Conservation (phyloP, 2,888 invertebrate species). For the Heliconius charithonia region DNA sequence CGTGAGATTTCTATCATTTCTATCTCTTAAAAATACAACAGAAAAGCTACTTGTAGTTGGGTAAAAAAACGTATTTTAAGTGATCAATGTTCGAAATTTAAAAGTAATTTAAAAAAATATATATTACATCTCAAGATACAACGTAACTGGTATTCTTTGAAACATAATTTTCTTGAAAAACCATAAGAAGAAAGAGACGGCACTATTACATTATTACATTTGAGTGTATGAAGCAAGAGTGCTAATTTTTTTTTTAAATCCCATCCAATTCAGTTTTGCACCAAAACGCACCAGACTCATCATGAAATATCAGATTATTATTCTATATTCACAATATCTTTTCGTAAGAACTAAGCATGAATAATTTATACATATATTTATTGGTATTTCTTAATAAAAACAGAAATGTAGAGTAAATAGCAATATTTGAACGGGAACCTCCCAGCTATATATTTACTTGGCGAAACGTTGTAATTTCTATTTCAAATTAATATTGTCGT, state of each 20-base stretch:
- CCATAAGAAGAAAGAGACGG: background rate
- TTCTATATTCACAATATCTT: slow-evolving; percentile 1
- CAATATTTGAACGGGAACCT: background rate
- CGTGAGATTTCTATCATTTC: background rate
- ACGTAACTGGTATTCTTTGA: background rate
- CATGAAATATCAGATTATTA: background rate
- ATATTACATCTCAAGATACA: background rate
- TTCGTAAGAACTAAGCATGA: slow-evolving; percentile 15
- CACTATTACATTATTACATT: too few relatives aligned
- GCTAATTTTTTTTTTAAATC: background rate
- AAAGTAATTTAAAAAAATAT: background rate
- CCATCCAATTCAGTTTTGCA: background rate
- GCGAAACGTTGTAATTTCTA: too few relatives aligned
- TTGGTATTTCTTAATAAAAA: background rate
- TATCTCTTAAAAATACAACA: background rate
- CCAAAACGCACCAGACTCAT: background rate
- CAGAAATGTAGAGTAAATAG: too few relatives aligned
- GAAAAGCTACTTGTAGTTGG: background rate
- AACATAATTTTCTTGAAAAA: background rate
- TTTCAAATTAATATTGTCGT: too few relatives aligned
- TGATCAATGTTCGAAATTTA: background rate
- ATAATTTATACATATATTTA: background rate
- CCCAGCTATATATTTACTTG: too few relatives aligned
- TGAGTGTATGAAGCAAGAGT: slow-evolving; percentile 5
- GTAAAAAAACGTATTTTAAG: background rate